Base-by-base conservation (phyloP, 2,888 invertebrate species). In the Chirona hameri region DNA sequence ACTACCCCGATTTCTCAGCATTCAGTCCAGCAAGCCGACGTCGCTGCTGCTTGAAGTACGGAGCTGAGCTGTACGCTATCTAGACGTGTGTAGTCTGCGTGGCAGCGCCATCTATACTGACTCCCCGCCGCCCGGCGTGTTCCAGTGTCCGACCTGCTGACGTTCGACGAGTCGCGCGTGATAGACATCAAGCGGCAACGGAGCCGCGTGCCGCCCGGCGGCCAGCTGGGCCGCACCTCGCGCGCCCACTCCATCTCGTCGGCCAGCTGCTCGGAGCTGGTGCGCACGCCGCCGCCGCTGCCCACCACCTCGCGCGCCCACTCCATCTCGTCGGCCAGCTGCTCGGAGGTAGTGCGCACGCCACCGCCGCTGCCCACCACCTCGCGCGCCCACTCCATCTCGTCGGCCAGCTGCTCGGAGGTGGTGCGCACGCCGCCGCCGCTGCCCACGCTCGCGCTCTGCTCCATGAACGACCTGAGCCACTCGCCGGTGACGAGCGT, bases 401-500 rank as follows among this genome's bases (percentile, higher is more conserved):
- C 72, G 27, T 72, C 72, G 18, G 27, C 31, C 31, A 31, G 31
- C 18, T 4, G 10, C 69, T 12, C 12, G 29, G 69, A 27, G 31
- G 2, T 29, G 31, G 31, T 31, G 72, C 31, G 29, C 29, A 7
- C 72, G 72, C 31, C 18, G 72, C 72, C 72, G 72, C 4, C 27
- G 14, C 39, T 5, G 65, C 65, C 65, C 27, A 1, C 65, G 10
- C 3, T 27, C 18, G 3, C 4, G 18, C 10, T 9, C 4, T 27
- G 15, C 72, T 72, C 72, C 29, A 29, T 72, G 72, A 72, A 72
- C 72, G 72, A 72, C 31, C 72, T 72, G 31, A 72, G 72, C 72
- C 72, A 18, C 15, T 3, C 72, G 18, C 18, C 31, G 72, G 29
- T 29, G 31, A 27, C 72, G 31, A 29, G n/a, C 27, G 69, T n/a